phyloP scores from a whole-genome alignment of 2,113 vertebrate species.

The Coptodon rendalli region DNA sequence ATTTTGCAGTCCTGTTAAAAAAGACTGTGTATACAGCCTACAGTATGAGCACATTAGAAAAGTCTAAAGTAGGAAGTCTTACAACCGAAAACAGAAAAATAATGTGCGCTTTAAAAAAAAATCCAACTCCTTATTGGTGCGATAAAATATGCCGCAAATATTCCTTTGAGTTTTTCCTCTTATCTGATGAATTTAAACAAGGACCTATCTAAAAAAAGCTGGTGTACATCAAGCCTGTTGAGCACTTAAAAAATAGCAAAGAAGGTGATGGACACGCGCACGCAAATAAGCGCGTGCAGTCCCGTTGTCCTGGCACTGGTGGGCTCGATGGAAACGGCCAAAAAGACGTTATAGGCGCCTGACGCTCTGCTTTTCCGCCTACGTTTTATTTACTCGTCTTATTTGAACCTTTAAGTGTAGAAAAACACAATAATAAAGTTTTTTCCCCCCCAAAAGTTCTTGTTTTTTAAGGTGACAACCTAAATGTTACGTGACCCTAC shows the following conservation, averaged over 20 bases:
- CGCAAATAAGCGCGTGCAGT: background rate
- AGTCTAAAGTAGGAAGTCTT: background rate
- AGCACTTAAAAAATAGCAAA: background rate
- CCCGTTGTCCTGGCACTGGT: background rate
- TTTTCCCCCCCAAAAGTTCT: rapidly evolving
- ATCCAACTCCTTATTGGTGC: background rate
- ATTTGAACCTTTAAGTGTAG: background rate
- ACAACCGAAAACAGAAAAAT: background rate
- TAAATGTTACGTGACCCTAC: background rate
- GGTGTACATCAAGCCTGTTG: background rate
- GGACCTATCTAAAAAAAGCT: background rate
- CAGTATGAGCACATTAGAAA: background rate
- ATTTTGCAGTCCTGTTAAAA: background rate
- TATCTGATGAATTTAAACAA: background rate
- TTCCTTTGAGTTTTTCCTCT: background rate
- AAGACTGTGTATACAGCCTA: background rate
- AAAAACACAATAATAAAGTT: background rate
- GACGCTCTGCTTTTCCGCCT: background rate
- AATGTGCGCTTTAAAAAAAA: too few relatives aligned
- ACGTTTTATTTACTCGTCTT: background rate
- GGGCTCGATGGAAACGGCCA: background rate
- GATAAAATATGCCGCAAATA: background rate
- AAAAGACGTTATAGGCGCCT: background rate
- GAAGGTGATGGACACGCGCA: background rate
- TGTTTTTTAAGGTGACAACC: background rate